Evolutionary conservation across 1,140 invertebrate genomes (phyloP), one percentile per base, ranked within the genome.

Genomic region (Drosophila asahinai): DNA sequence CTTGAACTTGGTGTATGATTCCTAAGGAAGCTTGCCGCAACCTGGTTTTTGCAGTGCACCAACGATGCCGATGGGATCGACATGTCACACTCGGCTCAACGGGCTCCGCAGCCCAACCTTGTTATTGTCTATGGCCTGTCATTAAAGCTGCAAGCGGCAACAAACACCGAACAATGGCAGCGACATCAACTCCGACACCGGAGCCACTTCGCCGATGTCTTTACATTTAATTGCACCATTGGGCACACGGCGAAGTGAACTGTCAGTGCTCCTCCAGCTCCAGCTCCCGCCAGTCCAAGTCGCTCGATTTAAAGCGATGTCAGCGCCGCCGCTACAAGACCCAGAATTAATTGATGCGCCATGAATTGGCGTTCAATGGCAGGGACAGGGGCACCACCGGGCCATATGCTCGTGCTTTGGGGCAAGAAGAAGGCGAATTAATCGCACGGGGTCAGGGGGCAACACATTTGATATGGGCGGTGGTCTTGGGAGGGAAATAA

Each of bases 221-320:
- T 78, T 78, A 71, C 76, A 78, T 78, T 78, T 78, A 78, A 78
- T 78, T 71, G 76, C 75, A 68, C 57, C 76, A 78, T 78, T 78
- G 58, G 75, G 70, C 67, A 73, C 70, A 43, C 38, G 70, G 70
- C 70, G 36, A 61, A 78, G 51, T 47, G 63, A 62, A 58, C 75
- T 78, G 76, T 58, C 54, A 57, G 51, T 65, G 27, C 38, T 42
- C 54, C 33, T 17, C 12, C 11, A 22, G 38, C 17, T 11, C 15
- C 5, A 22, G 9, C 11, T 11, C 43, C 9, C 25, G 14, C 40
- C 9, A 9, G 6, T 8, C 5, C 64, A 64, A 48, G 30, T 30
- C 0, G 40, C 42, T 67, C 67, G 30, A 55, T 73, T 73, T 60
- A 49, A 72, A 59, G 54, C 45, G 48, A 70, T 70, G 67, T 68